Percentiles rank a stretch among this genome's conserved stretches.
Evolutionary conservation across 2,888 invertebrate species (phyloP).

Genomic region (Lamproptera curius): DNA sequence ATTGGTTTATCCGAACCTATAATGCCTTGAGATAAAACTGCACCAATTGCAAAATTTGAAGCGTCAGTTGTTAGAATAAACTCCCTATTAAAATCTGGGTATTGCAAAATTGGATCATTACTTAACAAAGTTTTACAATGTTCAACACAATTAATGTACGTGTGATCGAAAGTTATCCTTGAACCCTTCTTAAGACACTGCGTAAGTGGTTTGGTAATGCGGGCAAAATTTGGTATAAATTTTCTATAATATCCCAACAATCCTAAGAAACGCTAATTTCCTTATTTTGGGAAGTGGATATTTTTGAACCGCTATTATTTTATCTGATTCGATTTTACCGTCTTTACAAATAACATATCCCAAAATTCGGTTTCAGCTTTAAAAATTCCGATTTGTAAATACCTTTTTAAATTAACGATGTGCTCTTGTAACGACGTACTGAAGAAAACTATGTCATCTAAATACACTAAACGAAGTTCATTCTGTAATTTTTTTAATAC

Average conservation of each 20-base stretch:
- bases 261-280: constrained; percentile 11
- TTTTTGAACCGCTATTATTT: constrained; percentile 24
- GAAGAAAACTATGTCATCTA: constrained; percentile 38
- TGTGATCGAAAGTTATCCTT: constrained; percentile 20
- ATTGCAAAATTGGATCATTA: constrained; percentile 25
- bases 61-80: constrained; percentile 23
- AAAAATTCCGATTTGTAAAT: constrained; percentile 33
- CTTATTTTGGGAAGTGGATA: constrained; percentile 15
- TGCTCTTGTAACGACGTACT: constrained; percentile 32
- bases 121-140: constrained; percentile 28
- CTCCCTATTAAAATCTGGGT: constrained; percentile 21
- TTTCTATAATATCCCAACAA: background rate
- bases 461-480: constrained; percentile 28
- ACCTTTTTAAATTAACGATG: constrained; percentile 26
- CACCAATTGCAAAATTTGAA: constrained; percentile 23
- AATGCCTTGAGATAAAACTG: constrained; percentile 26
- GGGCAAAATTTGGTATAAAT: constrained; percentile 25
- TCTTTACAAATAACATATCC: constrained; percentile 22
- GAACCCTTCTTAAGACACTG: constrained; percentile 26
- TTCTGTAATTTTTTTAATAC: constrained; percentile 29
- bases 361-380: constrained; percentile 28
- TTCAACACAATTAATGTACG: constrained; percentile 25
- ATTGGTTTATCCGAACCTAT: constrained; percentile 24
- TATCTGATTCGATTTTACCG: constrained; percentile 22
- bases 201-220: constrained; percentile 26